Percentiles rank a stretch among this genome's conserved stretches.
phyloP scores from a whole-genome alignment of 1,140 invertebrate genomes.

The Penaeus chinensis region DNA sequence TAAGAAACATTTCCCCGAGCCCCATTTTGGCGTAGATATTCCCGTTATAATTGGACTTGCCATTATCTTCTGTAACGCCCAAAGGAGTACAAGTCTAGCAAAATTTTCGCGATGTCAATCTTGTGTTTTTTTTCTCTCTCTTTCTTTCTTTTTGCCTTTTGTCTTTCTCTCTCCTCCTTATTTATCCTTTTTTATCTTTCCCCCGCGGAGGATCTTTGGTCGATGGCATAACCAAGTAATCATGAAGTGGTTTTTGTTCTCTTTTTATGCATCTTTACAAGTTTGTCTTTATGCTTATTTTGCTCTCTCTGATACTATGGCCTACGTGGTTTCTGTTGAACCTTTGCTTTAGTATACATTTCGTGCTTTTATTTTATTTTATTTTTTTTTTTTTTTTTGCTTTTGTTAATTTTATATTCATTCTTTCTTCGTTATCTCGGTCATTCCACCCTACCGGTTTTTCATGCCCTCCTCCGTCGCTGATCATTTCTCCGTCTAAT shows the following conservation, averaged over 20 bases:
- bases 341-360: not conserved
- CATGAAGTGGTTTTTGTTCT: too few relatives aligned
- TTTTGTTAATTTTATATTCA: not conserved
- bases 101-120: conserved; percentile 3
- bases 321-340: too few relatives aligned
- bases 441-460: not conserved
- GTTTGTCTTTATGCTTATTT: not conserved
- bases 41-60: conserved; percentile 12
- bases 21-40: not conserved
- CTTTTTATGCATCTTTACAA: too few relatives aligned
- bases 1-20: conserved; percentile 12
- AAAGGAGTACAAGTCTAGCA: not conserved
- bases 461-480: not conserved
- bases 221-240: not conserved
- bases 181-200: not conserved
- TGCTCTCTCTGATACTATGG: not conserved
- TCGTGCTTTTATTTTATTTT: not conserved
- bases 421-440: not conserved
- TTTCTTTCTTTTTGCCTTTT: conserved; percentile 1
- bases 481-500: not conserved
- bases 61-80: conserved; percentile 18
- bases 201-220: not conserved
- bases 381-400: not conserved
- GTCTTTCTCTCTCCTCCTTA: not conserved
- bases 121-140: not conserved